A percentile compares a stretch with the other conserved stretches of the same genome.
Conservation (phyloP, 2,113 vertebrate species). For the Cromileptes altivelis region DNA sequence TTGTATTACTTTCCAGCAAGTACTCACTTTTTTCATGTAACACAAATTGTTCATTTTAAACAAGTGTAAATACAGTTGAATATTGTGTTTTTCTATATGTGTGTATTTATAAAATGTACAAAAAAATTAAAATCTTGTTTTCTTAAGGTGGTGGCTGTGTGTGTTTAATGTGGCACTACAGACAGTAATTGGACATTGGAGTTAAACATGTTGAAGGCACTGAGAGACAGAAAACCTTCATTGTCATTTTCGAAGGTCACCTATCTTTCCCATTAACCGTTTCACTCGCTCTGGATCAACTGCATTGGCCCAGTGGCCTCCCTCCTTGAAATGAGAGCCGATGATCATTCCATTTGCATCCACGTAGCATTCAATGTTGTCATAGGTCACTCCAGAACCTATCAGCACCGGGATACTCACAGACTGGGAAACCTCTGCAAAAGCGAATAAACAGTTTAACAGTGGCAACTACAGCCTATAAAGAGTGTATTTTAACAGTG, state of each 20-base stretch:
- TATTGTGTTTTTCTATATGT: slow-evolving; percentile 54
- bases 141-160: slow-evolving; percentile 16
- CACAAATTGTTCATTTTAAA: slow-evolving; percentile 16
- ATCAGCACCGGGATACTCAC: slow-evolving; percentile 86
- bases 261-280: slow-evolving; percentile 87
- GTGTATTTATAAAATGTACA: slow-evolving; percentile 75
- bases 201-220: not conserved
- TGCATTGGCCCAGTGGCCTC: slow-evolving; percentile 87
- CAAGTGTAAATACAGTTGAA: slow-evolving; percentile 58
- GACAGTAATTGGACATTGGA: not conserved
- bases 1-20: slow-evolving; percentile 16
- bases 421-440: slow-evolving; percentile 82
- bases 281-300: slow-evolving; percentile 83
- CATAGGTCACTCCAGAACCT: slow-evolving; percentile 89
- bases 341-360: slow-evolving; percentile 85
- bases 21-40: slow-evolving; percentile 11
- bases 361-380: slow-evolving; percentile 84
- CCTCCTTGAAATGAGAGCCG: slow-evolving; percentile 90
- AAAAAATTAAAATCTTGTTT: slow-evolving; percentile 76
- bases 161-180: slow-evolving; percentile 16
- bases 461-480: too few relatives aligned
- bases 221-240: not conserved
- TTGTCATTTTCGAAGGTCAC: slow-evolving; percentile 77
- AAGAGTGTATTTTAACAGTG: not conserved
- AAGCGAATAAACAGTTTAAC: slow-evolving; percentile 23